These are phyloP conservation scores for Centrocercus urophasianus DNA, from an alignment of 2,113 vertebrate species.

Conservation along the genomic window DNA sequence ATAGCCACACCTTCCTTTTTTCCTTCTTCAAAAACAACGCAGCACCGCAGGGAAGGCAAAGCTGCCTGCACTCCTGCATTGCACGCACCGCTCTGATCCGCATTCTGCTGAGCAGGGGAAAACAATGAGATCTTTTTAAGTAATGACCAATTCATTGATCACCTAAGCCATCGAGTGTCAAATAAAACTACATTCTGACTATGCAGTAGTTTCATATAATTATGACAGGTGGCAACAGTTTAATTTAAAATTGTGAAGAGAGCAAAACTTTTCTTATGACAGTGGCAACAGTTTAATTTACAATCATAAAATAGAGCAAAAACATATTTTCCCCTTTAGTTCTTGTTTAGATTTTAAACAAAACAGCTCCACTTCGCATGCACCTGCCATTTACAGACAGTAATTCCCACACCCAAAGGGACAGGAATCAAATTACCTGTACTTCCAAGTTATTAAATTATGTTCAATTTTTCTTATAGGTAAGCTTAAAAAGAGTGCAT, in stretches of 20 bases:
- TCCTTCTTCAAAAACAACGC: conserved; percentile 21
- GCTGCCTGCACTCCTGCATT: neutral
- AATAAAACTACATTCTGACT: conserved; percentile 3
- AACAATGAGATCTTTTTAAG: neutral
- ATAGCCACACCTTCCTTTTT: conserved; percentile 52
- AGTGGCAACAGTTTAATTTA: conserved; percentile 20
- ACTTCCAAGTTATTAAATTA: neutral
- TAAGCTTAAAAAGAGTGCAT: neutral
- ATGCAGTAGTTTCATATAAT: conserved; percentile 46
- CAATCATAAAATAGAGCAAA: neutral
- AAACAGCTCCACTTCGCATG: neutral
- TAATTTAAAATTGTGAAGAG: neutral
- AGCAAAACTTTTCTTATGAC: neutral
- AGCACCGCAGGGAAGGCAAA: conserved; percentile 49
- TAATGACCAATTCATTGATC: neutral
- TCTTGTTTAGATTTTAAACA: conserved; percentile 22
- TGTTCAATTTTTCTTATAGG: neutral
- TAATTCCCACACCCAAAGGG: neutral
- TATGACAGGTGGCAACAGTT: conserved; percentile 44
- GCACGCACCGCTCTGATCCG: neutral
- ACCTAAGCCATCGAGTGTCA: neutral
- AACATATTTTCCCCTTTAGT: neutral
- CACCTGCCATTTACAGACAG: conserved; percentile 21
- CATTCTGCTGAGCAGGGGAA: neutral
- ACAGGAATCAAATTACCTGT: conserved; percentile 2